Percentiles rank a stretch among this genome's conserved stretches.
Evolutionary conservation across 2,797 vertebrate genomes (phyloP).

Genomic region (Yasuhikotakia modesta): DNA sequence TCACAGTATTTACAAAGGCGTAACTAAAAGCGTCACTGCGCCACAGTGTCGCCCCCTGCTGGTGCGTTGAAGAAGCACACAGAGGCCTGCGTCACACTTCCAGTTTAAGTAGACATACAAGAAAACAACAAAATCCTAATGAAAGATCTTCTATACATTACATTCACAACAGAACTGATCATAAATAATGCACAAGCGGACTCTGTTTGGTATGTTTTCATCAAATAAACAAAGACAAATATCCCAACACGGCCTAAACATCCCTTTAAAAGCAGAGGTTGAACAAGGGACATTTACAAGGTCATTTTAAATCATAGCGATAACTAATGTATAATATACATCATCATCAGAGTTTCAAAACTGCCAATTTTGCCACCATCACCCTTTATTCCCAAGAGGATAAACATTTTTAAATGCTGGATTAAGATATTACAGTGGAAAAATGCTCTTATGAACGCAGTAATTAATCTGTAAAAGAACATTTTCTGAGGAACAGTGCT

Average conservation of each 20-base stretch:
- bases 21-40: slow-evolving; percentile 26
- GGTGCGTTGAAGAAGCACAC: slow-evolving; percentile 50
- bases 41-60: slow-evolving; percentile 53
- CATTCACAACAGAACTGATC: slow-evolving; percentile 64
- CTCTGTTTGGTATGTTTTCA: slow-evolving; percentile 59
- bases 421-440: slow-evolving; percentile 1
- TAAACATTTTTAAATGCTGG: slow-evolving; percentile 3
- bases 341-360: slow-evolving; percentile 5
- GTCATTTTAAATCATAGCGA: slow-evolving; percentile 18
- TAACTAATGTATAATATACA: slow-evolving; percentile 6
- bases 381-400: slow-evolving; percentile 4
- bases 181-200: slow-evolving; percentile 62
- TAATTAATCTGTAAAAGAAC: neutral
- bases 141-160: slow-evolving; percentile 68
- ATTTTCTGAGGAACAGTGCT: slow-evolving; percentile 2
- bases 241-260: slow-evolving; percentile 60
- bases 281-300: slow-evolving; percentile 44
- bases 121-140: slow-evolving; percentile 60
- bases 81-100: slow-evolving; percentile 36
- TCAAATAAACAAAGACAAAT: slow-evolving; percentile 30
- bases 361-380: neutral
- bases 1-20: slow-evolving; percentile 78
- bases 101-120: slow-evolving; percentile 55
- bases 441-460: neutral
- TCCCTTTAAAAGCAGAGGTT: slow-evolving; percentile 34